Conservation (phyloP, 1,140 invertebrate species). For the Lasioglossum albipes region DNA sequence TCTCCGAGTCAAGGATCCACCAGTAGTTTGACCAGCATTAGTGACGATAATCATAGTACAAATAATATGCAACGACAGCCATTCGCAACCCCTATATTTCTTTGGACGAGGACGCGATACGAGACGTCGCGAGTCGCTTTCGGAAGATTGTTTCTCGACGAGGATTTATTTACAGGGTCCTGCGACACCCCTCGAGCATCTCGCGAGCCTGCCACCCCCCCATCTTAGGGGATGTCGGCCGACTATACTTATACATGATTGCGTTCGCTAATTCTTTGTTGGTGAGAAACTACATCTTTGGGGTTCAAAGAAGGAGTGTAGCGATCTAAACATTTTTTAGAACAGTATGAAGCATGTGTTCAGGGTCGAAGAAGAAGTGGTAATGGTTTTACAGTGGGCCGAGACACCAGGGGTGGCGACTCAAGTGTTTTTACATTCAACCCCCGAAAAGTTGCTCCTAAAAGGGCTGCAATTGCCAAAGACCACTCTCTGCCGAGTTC, state of each 20-base stretch:
- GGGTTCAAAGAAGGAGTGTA: too few species aligned
- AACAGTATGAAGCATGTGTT: too few species aligned
- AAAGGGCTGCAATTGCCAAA: not conserved
- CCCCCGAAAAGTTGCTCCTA: not conserved
- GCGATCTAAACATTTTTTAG: too few species aligned
- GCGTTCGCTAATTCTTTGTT: too few species aligned
- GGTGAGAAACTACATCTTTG: too few species aligned
- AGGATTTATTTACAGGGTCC: not conserved
- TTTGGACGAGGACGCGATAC: not conserved
- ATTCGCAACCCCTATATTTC: not conserved
- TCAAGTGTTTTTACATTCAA: constrained; percentile 6
- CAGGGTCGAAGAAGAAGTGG: too few species aligned
- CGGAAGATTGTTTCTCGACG: not conserved
- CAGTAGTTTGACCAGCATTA: too few species aligned
- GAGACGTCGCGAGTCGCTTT: constrained; percentile 5
- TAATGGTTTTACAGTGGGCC: not conserved
- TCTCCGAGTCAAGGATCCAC: too few species aligned
- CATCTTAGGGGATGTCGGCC: too few species aligned
- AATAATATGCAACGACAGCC: too few species aligned
- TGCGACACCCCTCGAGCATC: not conserved
- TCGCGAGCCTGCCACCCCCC: not conserved
- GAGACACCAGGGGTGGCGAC: not conserved
- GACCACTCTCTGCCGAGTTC: not conserved
- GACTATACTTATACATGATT: too few species aligned
- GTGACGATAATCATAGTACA: too few species aligned